A percentile compares a stretch with the other conserved stretches of the same genome.
phyloP scores from a whole-genome alignment of 2,113 vertebrate genomes.

The Tyto alba region DNA sequence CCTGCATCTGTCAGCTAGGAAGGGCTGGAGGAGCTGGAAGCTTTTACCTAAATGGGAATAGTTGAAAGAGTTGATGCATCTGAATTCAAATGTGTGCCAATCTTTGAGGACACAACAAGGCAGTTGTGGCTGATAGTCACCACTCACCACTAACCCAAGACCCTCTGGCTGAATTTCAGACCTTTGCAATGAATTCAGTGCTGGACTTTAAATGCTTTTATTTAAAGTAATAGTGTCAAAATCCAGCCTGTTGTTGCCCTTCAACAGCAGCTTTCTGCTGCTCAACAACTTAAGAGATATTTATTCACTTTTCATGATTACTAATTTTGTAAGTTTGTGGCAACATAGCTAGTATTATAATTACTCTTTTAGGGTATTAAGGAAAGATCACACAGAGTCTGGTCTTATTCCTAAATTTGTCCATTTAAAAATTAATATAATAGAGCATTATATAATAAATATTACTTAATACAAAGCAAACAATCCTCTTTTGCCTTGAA shows the following conservation, averaged over 20 bases:
- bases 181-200: background rate
- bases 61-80: background rate
- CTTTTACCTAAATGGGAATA: background rate
- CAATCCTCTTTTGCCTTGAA: background rate
- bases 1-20: background rate
- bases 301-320: background rate
- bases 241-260: background rate
- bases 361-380: background rate
- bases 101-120: background rate
- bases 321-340: background rate
- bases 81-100: background rate
- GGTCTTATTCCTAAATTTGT: background rate
- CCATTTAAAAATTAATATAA: background rate
- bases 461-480: background rate
- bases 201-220: background rate
- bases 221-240: background rate
- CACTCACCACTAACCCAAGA: background rate
- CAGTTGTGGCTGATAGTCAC: background rate
- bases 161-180: background rate
- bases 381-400: background rate
- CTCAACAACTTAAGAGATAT: background rate
- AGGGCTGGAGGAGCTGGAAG: slow-evolving; percentile 9
- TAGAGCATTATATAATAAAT: background rate
- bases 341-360: background rate
- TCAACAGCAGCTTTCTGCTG: background rate